Base-by-base conservation (phyloP, 2,888 invertebrate genomes). In the Chrysolina haemoptera region DNA sequence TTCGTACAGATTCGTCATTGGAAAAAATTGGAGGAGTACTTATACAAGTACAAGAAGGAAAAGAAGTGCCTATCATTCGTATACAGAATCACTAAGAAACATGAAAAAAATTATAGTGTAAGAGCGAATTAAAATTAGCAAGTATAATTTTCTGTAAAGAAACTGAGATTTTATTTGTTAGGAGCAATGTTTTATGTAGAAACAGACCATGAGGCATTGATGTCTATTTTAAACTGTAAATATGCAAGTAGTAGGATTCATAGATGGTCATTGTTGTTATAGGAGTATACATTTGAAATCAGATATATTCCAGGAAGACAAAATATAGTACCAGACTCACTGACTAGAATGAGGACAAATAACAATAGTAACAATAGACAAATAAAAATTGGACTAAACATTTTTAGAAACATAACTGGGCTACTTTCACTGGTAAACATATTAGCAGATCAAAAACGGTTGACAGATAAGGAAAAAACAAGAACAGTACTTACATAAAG, bases 31-130 rank as follows among this genome's bases (percentile, higher is more conserved):
- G n/a, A n/a, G 64, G 46, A 43, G 64, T 67, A 50, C 27, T 67
- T 14, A 27, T 67, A 50, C 67, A 67, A 67, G 27, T 50, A 14
- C 50, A 67, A 50, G 53, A 67, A 50, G 66, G 48, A 20, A 48
- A 48, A 48, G 66, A 66, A 27, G 66, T 66, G 18, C 66, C 63
- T 14, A 63, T 63, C 18, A 35, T 63, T 63, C n/a, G 18, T 63
- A 40, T 63, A 41, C 12, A 66, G 66, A 18, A 20, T 66, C n/a
- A 48, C 66, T 5, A 48, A 66, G 16, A 66, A 48, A 48, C 48
- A 46, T 66, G 67, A 67, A 53, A 50, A 22, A 50, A 67, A 67
- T 27, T 53, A 67, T 50, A 53, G 43, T 43, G 65, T 65, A 18
- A n/a, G n/a, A 46, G 46, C 27, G 41, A 63, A 35, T 20, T 22